Conservation (phyloP, 2,113 vertebrate genomes). For the Nothocercus julius region DNA sequence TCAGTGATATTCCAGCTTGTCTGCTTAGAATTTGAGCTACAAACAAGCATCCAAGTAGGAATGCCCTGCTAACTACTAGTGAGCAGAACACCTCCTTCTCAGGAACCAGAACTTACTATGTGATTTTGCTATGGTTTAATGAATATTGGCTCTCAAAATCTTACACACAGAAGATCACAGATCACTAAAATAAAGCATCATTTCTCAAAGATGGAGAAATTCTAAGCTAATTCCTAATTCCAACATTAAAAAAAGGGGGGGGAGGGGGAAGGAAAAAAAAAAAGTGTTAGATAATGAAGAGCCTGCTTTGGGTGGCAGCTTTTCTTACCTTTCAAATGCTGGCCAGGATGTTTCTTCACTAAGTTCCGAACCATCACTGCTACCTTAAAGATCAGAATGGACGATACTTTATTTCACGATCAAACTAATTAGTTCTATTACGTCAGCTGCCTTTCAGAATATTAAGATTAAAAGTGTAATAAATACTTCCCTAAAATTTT, state of each 20-base stretch:
- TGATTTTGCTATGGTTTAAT: not conserved
- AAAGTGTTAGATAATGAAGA: not conserved
- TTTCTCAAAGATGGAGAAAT: not conserved
- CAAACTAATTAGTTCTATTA: not conserved
- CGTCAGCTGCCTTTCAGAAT: not conserved
- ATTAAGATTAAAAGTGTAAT: not conserved
- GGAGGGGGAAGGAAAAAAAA: not conserved
- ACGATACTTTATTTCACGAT: not conserved
- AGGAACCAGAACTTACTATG: not conserved
- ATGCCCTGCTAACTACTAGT: not conserved
- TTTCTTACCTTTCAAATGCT: conserved; percentile 94
- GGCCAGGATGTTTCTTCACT: conserved; percentile 99
- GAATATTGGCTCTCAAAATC: not conserved
- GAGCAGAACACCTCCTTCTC: not conserved
- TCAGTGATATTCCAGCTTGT: not conserved
- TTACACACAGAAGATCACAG: not conserved
- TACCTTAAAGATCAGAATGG: conserved; percentile 80
- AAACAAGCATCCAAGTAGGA: not conserved
- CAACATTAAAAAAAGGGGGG: too few relatives aligned
- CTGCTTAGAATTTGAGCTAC: not conserved
- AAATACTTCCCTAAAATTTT: not conserved
- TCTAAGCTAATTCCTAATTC: not conserved
- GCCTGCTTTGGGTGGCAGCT: not conserved
- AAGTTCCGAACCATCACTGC: conserved; percentile 97
- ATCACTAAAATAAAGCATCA: not conserved